phyloP scores from a whole-genome alignment of 2,113 vertebrate species.

The Carassius gibelio region DNA sequence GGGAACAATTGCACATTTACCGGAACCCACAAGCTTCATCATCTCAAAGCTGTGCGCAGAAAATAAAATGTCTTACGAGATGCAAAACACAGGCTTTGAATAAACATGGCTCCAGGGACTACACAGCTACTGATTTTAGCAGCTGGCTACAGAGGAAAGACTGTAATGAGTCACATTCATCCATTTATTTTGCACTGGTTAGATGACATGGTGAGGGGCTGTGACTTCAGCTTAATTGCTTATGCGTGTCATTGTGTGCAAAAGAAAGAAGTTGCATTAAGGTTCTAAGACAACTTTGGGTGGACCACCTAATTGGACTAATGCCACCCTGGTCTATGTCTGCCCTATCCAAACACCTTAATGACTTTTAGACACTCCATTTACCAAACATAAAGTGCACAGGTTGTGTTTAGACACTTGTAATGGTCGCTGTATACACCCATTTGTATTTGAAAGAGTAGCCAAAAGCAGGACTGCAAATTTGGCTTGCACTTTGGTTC shows the following conservation, averaged over 20 bases:
- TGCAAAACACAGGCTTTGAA: background rate
- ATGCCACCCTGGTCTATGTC: background rate
- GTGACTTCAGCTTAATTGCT: background rate
- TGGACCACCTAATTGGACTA: background rate
- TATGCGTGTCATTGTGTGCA: background rate
- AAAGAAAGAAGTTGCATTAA: background rate
- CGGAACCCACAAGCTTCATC: background rate
- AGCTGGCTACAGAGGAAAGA: conserved; percentile 1
- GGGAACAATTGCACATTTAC: background rate
- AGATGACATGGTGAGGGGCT: background rate
- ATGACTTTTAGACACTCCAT: background rate
- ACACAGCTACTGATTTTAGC: conserved; percentile 2
- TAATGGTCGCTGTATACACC: background rate
- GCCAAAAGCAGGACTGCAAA: background rate
- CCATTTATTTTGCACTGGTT: background rate
- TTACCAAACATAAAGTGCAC: background rate
- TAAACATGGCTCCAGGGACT: conserved; percentile 4
- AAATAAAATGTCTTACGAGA: conserved; percentile 11
- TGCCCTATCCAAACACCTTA: background rate
- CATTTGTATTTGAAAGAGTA: conserved; percentile 1
- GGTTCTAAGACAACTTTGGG: background rate
- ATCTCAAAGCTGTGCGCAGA: background rate
- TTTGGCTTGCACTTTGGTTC: conserved; percentile 20
- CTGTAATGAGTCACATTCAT: background rate
- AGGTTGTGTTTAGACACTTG: background rate